Conservation (phyloP, 2,797 vertebrate genomes). For the Sternotherus odoratus region DNA sequence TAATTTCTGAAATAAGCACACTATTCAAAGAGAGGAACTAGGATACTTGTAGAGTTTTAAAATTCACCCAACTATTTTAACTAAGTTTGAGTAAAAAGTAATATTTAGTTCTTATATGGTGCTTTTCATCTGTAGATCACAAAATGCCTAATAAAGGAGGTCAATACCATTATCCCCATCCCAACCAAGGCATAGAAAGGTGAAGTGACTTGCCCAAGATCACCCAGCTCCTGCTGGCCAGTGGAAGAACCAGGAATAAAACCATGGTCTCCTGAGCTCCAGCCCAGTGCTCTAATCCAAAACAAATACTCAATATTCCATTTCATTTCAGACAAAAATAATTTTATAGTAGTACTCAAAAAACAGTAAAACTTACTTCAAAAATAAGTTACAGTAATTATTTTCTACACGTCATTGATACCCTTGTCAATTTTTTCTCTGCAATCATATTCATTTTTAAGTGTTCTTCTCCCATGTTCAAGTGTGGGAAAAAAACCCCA, state of each 20-base stretch:
- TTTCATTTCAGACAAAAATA: neutral
- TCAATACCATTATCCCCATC: too few species aligned
- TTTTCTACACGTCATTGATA: neutral
- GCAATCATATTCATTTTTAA: too few species aligned
- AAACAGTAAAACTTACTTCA: neutral
- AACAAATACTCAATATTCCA: too few species aligned
- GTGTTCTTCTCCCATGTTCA: neutral
- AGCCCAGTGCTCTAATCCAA: neutral
- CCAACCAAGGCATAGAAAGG: too few species aligned
- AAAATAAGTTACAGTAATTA: neutral
- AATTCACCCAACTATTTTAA: conserved; percentile 49
- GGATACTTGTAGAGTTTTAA: conserved; percentile 68
- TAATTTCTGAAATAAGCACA: conserved; percentile 32
- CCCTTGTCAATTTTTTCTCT: too few species aligned
- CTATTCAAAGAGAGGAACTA: conserved; percentile 68
- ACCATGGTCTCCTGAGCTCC: neutral
- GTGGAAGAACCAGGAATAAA: conserved; percentile 7
- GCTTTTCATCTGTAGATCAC: too few species aligned
- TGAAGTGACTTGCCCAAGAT: too few species aligned
- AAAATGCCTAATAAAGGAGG: too few species aligned
- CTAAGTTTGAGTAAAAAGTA: conserved; percentile 28
- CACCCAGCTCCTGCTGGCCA: neutral
- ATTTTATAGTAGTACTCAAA: neutral
- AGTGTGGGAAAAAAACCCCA: neutral
- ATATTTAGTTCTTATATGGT: conserved; percentile 40